Conservation (phyloP, 2,888 invertebrate genomes). For the Pediacus dermestoides region DNA sequence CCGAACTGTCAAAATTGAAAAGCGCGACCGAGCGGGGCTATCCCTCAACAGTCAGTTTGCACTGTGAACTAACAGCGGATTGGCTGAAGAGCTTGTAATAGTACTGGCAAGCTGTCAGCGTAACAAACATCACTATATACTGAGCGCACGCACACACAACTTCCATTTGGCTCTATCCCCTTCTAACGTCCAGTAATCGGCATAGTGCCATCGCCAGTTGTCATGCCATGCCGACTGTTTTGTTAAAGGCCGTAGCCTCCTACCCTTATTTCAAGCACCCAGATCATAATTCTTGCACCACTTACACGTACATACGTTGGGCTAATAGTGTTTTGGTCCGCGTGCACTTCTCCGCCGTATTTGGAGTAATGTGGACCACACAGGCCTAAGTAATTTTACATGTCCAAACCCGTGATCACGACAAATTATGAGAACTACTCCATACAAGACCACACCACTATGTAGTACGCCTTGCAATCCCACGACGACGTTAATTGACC, state of each 20-base stretch:
- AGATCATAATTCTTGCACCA: constrained; percentile 47
- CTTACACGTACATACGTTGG: constrained; percentile 28
- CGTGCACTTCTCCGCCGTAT: not conserved
- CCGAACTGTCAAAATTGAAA: constrained; percentile 37
- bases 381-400: constrained; percentile 40
- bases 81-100: constrained; percentile 50
- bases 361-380: constrained; percentile 35
- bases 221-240: constrained; percentile 41
- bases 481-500: constrained; percentile 35
- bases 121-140: constrained; percentile 52
- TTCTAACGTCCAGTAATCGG: constrained; percentile 25
- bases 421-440: constrained; percentile 43
- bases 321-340: constrained; percentile 1
- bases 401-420: constrained; percentile 42
- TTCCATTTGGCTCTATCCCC: constrained; percentile 33
- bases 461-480: constrained; percentile 22
- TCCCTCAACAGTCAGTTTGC: constrained; percentile 47
- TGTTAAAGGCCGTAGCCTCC: constrained; percentile 45
- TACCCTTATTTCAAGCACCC: constrained; percentile 47
- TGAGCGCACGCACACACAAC: constrained; percentile 45
- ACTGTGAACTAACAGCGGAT: constrained; percentile 48
- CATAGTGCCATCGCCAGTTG: constrained; percentile 29
- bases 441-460: constrained; percentile 6
- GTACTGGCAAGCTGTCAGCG: constrained; percentile 52
- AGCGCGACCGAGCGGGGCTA: constrained; percentile 37